Evolutionary conservation across 2,888 invertebrate genomes (phyloP).

Genomic region (Ornithoptera priamus): DNA sequence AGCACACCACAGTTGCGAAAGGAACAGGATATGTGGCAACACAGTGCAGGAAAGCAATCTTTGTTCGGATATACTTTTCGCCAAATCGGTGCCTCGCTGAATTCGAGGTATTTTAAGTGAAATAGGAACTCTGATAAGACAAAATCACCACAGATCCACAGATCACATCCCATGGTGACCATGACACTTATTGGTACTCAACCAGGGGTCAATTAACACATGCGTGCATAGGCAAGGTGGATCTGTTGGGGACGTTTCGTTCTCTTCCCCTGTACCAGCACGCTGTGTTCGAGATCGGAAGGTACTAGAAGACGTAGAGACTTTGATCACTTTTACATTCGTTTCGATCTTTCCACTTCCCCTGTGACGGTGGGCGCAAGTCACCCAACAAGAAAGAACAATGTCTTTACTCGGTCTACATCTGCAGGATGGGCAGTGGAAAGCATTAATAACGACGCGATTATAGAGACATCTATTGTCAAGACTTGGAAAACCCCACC

Average conservation of each 20-base stretch:
- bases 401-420: too few relatives aligned
- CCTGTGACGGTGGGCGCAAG: background rate
- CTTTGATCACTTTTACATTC: background rate
- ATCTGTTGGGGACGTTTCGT: background rate
- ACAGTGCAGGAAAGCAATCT: background rate
- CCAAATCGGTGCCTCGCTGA: slow-evolving; percentile 7
- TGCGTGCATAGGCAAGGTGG: background rate
- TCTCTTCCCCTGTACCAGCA: background rate
- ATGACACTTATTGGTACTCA: too few relatives aligned
- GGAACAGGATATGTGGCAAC: slow-evolving; percentile 21
- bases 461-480: too few relatives aligned
- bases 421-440: too few relatives aligned
- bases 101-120: background rate
- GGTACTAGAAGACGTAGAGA: background rate
- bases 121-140: background rate
- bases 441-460: too few relatives aligned
- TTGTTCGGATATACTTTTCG: background rate
- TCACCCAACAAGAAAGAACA: too few relatives aligned
- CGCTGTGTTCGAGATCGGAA: background rate
- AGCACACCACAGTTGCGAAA: background rate
- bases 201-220: background rate
- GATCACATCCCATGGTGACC: too few relatives aligned
- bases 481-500: too few relatives aligned
- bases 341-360: background rate
- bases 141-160: too few relatives aligned